A percentile compares a stretch with the other conserved stretches of the same genome.
phyloP scores from a whole-genome alignment of 2,113 vertebrate genomes.

The Elaphurus davidianus region DNA sequence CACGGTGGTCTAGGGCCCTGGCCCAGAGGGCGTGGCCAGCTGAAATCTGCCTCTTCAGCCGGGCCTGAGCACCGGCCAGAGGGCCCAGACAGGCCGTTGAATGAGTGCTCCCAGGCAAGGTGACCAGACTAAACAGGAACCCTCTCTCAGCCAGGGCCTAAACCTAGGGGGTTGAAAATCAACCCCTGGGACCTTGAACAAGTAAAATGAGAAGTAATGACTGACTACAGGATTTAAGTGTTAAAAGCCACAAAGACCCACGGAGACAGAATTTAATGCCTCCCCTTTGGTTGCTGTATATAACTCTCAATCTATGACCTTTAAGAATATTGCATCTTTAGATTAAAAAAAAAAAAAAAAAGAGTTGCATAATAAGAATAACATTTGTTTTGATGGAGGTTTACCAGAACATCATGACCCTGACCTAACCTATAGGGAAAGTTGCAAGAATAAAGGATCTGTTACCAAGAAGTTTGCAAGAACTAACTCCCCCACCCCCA shows the following conservation, averaged over 20 bases:
- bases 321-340: not conserved
- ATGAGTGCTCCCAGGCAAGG: not conserved
- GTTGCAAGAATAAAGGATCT: not conserved
- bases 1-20: not conserved
- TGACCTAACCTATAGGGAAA: not conserved
- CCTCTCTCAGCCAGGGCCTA: not conserved
- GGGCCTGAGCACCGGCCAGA: not conserved
- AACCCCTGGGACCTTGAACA: not conserved
- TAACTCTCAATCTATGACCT: not conserved
- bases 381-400: not conserved
- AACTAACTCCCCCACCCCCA: not conserved
- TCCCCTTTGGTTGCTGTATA: not conserved
- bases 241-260: not conserved
- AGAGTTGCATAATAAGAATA: not conserved
- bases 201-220: not conserved
- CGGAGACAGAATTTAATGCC: not conserved
- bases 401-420: not conserved
- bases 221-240: not conserved
- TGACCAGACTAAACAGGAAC: not conserved
- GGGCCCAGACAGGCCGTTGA: not conserved
- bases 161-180: not conserved
- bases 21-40: not conserved
- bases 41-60: not conserved
- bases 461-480: not conserved
- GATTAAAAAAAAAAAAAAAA: not conserved